Percentiles rank a stretch among this genome's conserved stretches.
phyloP scores from a whole-genome alignment of 2,797 vertebrate genomes.

The Anableps anableps region DNA sequence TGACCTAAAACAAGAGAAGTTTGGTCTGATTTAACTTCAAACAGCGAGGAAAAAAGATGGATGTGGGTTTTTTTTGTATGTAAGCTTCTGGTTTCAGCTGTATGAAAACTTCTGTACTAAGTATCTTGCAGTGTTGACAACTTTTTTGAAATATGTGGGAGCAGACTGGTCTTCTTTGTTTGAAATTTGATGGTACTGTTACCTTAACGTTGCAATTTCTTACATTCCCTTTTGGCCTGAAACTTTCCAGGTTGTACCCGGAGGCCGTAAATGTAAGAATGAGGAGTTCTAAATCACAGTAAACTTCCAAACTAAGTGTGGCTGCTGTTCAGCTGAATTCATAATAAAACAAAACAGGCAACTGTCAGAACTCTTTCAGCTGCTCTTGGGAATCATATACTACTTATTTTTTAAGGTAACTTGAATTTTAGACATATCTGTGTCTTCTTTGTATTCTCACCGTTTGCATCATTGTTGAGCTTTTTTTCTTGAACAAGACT shows the following conservation, averaged over 20 bases:
- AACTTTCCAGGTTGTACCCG: neutral
- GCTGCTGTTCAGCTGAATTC: neutral
- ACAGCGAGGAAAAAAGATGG: neutral
- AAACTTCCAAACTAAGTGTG: neutral
- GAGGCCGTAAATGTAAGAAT: neutral
- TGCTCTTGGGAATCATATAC: neutral
- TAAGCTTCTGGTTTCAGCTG: neutral
- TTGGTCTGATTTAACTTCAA: neutral
- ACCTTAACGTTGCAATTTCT: neutral
- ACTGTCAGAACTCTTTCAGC: neutral
- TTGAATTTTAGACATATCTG: neutral
- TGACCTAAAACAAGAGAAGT: neutral
- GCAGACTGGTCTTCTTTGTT: neutral
- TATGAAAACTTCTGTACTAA: neutral
- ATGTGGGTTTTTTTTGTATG: neutral
- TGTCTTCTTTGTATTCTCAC: neutral
- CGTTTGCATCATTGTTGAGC: neutral
- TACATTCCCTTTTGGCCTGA: neutral
- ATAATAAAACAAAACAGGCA: neutral
- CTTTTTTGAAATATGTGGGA: neutral
- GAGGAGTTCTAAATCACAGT: neutral
- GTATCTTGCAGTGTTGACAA: neutral
- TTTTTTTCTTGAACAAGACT: neutral
- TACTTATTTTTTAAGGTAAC: neutral
- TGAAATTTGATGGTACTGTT: neutral